Percentiles rank a stretch among this genome's conserved stretches.
phyloP scores from a whole-genome alignment of 2,888 invertebrate species.

The Morpho achilles region DNA sequence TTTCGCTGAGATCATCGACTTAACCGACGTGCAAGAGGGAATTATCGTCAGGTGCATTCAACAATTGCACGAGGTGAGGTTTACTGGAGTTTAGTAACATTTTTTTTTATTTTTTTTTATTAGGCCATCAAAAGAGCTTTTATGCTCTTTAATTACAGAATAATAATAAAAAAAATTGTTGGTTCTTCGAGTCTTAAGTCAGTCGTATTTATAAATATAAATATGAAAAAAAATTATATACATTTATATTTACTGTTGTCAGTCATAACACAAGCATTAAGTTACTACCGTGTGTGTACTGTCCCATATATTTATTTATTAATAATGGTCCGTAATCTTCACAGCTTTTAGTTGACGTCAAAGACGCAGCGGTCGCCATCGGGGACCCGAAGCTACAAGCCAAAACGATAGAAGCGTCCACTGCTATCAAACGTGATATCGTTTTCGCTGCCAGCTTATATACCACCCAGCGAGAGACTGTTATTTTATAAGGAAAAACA shows the following conservation, averaged over 20 bases:
- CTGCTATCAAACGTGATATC: slow-evolving; percentile 96
- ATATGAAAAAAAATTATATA: too few relatives aligned
- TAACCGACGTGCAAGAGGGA: slow-evolving; percentile 98
- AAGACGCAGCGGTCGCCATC: slow-evolving; percentile 94
- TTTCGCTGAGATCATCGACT: slow-evolving; percentile 94
- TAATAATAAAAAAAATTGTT: too few relatives aligned
- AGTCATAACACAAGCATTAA: too few relatives aligned
- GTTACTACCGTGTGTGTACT: too few relatives aligned
- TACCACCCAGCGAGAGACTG: slow-evolving; percentile 76
- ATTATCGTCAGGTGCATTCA: slow-evolving; percentile 98
- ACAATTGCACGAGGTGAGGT: slow-evolving; percentile 91
- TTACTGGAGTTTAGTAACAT: neutral
- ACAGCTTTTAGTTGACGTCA: slow-evolving; percentile 84
- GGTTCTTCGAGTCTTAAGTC: too few relatives aligned
- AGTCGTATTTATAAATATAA: too few relatives aligned
- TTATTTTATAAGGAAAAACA: slow-evolving; percentile 26
- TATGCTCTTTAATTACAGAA: too few relatives aligned
- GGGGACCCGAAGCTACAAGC: slow-evolving; percentile 94
- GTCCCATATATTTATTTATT: too few relatives aligned
- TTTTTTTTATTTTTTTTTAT: neutral
- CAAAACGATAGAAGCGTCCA: slow-evolving; percentile 97
- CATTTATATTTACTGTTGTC: too few relatives aligned
- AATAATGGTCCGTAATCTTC: neutral
- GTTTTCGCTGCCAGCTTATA: slow-evolving; percentile 99
- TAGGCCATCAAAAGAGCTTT: too few relatives aligned